Base-by-base conservation (phyloP, 1,140 invertebrate species). In the Druon quercuslanigerum region DNA sequence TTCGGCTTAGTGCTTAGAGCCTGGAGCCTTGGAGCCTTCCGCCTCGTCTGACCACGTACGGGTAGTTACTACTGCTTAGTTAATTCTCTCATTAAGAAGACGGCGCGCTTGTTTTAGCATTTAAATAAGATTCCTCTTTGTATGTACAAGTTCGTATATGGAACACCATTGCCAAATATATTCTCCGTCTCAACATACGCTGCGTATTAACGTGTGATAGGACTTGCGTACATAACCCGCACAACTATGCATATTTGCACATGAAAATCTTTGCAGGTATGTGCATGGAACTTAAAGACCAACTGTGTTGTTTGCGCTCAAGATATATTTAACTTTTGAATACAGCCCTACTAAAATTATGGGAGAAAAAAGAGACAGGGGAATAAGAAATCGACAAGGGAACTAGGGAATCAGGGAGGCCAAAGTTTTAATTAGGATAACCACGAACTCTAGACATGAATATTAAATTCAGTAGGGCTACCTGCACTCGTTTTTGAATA, bases 391-490 rank as follows among this genome's bases (percentile, higher is more conserved):
- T 46, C 11, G 25, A 46, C 19, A 52, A 33, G 51, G 25, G 50
- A 19, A 50, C 16, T 16, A 16, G 50, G 50, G 79, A 51, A 52
- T 51, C 50, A 76, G 74, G 77, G 72, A 76, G 73, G 71, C 66
- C 50, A 72, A 75, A 86, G 85, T 86, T 86, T 86, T 86, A 86
- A 86, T 86, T 86, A 86, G 83, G 84, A 86, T 86, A 86, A 85
- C 82, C 76, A 60, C 72, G 51, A 78, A 74, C 71, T 79, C 80
- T 57, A 75, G 74, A 79, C 50, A 70, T 81, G 77, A 85, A 85
- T 84, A 82, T 86, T 84, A 77, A 80, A 83, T 46, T 46, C 9
- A 9, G 40, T 46, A 46, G 40, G 57, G 13, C 12, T 66, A 14
- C n/a, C 57, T 20, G 4, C 57, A 16, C 25, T 66, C 16, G 20